Conservation (phyloP, 2,113 vertebrate genomes). For the Campylomormyrus numenius region DNA sequence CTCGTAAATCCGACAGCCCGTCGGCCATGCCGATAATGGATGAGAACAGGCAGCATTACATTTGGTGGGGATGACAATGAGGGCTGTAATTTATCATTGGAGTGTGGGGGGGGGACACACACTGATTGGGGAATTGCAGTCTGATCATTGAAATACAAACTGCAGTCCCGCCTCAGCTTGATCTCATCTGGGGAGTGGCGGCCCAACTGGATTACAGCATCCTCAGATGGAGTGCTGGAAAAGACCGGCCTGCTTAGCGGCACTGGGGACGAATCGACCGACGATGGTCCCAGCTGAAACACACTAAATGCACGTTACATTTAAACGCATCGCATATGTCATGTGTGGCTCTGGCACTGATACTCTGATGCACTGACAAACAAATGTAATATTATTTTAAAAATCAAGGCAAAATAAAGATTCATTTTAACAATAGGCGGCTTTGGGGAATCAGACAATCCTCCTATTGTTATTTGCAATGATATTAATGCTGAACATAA, state of each 20-base stretch:
- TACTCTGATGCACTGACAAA: neutral
- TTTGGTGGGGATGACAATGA: slow-evolving; percentile 31
- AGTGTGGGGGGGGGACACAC: slow-evolving; percentile 22
- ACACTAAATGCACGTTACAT: neutral
- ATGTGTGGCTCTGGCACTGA: neutral
- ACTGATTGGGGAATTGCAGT: slow-evolving; percentile 38
- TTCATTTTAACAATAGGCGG: neutral
- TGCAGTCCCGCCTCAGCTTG: slow-evolving; percentile 30
- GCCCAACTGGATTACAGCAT: slow-evolving; percentile 35
- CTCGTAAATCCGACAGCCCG: slow-evolving; percentile 38
- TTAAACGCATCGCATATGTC: neutral
- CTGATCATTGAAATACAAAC: slow-evolving; percentile 36
- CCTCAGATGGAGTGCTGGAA: slow-evolving; percentile 23
- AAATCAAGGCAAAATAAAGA: neutral
- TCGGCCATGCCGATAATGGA: slow-evolving; percentile 29
- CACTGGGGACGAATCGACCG: neutral
- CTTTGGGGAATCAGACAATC: neutral
- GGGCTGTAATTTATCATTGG: slow-evolving; percentile 40
- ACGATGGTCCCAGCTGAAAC: neutral
- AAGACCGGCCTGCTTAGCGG: slow-evolving; percentile 17
- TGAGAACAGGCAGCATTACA: slow-evolving; percentile 33
- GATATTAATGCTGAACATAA: neutral
- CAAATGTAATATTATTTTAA: neutral
- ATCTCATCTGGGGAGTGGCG: slow-evolving; percentile 35
- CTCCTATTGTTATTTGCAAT: neutral